Evolutionary conservation across 2,888 invertebrate species (phyloP), one percentile per base, ranked within the genome.

Genomic region (Griposia aprilina): DNA sequence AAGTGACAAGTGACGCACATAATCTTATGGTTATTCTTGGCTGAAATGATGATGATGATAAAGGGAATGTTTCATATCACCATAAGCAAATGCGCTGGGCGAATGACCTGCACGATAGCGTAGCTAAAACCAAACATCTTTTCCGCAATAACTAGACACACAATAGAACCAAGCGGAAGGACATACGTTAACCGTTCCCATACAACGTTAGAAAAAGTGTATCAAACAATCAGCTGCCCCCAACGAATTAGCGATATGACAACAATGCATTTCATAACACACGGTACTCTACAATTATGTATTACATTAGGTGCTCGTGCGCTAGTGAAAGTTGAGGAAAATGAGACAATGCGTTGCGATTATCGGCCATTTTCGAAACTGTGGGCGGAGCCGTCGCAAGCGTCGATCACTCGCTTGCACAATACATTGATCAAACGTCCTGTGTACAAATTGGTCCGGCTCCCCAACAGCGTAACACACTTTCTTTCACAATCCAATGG

Each of bases 301-400:
- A 89, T 92, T 91, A 91, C 92, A 91, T 90, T 92, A 90, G 89
- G 91, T 87, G 88, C 85, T 84, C 86, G 85, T 88, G 78, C 73
- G 52, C 8, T 52, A 76, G 92, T 90, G 94, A 93, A 94, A 94
- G 94, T 87, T 72, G 80, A 90, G 90, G 92, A 92, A 94, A 93
- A 92, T 84, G 70, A 92, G 85, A 93, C 93, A 94, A 92, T 92
- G 89, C 85, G 76, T 84, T 73, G 80, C 73, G 76, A 87, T 89
- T 90, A 92, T 91, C 89, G 89, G 89, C 59, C 90, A 90, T 93
- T 93, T 93, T 93, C 90, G 91, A 92, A 93, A 93, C 85, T 77
- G 77, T 76, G 85, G 91, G 88, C 88, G 85, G 79, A n/a, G 65
- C 74, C 23, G 81, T 76, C 70, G 81, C 77, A 80, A 77, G 84